A percentile compares a stretch with the other conserved stretches of the same genome.
Conservation (phyloP, 2,888 invertebrate species). For the Seira sanloemensis region DNA sequence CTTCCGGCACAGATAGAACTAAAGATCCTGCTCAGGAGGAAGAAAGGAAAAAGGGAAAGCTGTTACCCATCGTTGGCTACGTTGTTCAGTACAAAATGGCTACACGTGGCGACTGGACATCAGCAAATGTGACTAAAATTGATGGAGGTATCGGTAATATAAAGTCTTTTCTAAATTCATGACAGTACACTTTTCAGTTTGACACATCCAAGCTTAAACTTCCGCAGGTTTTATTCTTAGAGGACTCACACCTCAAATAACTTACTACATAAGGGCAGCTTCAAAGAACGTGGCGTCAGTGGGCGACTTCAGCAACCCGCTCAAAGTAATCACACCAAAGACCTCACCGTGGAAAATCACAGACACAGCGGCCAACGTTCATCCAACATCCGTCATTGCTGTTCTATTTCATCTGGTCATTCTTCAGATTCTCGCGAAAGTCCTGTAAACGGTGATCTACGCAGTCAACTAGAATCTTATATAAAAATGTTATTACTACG, state of each 20-base stretch:
- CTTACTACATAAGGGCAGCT: constrained; percentile 72
- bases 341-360: constrained; percentile 65
- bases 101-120: constrained; percentile 70
- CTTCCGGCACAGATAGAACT: constrained; percentile 58
- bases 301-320: constrained; percentile 71
- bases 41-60: constrained; percentile 68
- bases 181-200: too few relatives aligned
- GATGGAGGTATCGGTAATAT: constrained; percentile 66
- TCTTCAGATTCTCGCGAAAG: constrained; percentile 55
- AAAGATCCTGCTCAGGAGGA: constrained; percentile 64
- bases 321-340: constrained; percentile 66
- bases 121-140: constrained; percentile 68
- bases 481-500: background rate
- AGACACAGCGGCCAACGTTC: constrained; percentile 56
- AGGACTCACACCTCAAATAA: constrained; percentile 71
- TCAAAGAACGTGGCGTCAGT: constrained; percentile 71
- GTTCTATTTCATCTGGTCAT: constrained; percentile 63
- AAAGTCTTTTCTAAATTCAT: too few relatives aligned
- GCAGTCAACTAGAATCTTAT: constrained; percentile 11
- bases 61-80: constrained; percentile 70
- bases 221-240: constrained; percentile 70
- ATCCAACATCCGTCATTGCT: constrained; percentile 64
- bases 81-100: constrained; percentile 73
- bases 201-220: background rate
- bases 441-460: constrained; percentile 16